Base-by-base conservation (phyloP, 92 coral and sea anemone species). In the Parazoanthus swiftii region DNA sequence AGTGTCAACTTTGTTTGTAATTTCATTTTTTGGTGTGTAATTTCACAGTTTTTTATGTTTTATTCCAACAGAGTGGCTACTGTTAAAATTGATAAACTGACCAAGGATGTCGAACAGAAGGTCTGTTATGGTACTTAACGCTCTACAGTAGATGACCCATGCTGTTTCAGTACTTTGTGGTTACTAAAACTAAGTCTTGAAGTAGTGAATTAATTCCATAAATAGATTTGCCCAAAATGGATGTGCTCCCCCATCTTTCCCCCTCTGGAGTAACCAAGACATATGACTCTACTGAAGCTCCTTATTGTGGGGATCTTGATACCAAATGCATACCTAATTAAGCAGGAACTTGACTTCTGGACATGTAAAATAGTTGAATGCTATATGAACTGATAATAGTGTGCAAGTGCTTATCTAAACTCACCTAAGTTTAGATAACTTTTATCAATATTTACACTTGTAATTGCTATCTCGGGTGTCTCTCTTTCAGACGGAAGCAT, bases 61-160 rank as follows among this genome's bases (percentile, higher is more conserved):
- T 18, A 43, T 38, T 6, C 21, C 63, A 66, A 13, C 79, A 97
- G 99, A 84, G 86, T 85, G 66, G 94, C 94, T 26, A 85, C 95
- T 68, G 92, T 91, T 38, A 97, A 97, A 76, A 90, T 95, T 75
- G 99, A 97, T 72, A 97, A 97, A 82, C 90, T 95, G 76, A 88
- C 94, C 71, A 97, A 94, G 90, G 99, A 97, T 83, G 85, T 95
- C 37, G 99, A 97, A 74, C 86, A 56, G 43, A 98, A 97, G 98
- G 99, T 97, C 63, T 86, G 86, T 37, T 29, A 33, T 46, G 50
- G 59, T 54, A 10, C 59, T 54, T 54, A 14, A 11, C 18, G 21
- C 70, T 63, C 68, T 16, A 16, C n/a, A n/a, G n/a, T n/a, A n/a
- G 68, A 16, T 59, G 21, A 16, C n/a, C 68, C 6, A 63, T 21